These are phyloP conservation scores for Calidris pygmaea DNA, from an alignment of 2,113 vertebrate species.

Conservation along the genomic window DNA sequence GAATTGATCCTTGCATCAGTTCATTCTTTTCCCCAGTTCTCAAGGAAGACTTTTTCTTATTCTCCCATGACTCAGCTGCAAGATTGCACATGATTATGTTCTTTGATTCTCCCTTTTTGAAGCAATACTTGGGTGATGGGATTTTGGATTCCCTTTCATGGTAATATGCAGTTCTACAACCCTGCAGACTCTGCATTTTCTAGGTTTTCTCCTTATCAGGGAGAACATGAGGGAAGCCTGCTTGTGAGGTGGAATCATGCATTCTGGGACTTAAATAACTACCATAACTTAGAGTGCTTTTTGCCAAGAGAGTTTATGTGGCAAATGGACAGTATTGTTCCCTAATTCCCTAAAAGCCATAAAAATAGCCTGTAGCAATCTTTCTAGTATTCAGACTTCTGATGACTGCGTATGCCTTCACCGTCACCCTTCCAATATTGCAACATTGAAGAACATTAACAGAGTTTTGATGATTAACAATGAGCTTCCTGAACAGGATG, in stretches of 20 bases:
- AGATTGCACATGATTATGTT: background rate
- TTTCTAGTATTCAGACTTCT: background rate
- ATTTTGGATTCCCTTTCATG: background rate
- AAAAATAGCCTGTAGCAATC: background rate
- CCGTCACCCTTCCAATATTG: background rate
- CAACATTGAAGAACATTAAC: background rate
- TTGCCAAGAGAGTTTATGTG: background rate
- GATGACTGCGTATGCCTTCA: background rate
- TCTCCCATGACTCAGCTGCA: background rate
- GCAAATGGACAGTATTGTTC: background rate
- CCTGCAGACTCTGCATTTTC: background rate
- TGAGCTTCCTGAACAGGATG: background rate
- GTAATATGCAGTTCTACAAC: background rate
- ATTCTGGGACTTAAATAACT: background rate
- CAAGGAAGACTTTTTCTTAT: background rate
- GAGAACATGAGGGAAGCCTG: background rate
- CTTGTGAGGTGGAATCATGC: background rate
- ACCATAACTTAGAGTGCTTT: background rate
- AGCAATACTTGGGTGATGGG: background rate
- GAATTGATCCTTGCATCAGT: background rate
- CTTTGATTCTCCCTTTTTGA: background rate
- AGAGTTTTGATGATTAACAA: background rate
- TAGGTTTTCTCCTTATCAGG: background rate
- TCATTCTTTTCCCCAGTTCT: background rate
- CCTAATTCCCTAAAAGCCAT: background rate